These are phyloP conservation scores for Drosophila oshimai DNA, from an alignment of 1,140 invertebrate species.

Conservation along the genomic window DNA sequence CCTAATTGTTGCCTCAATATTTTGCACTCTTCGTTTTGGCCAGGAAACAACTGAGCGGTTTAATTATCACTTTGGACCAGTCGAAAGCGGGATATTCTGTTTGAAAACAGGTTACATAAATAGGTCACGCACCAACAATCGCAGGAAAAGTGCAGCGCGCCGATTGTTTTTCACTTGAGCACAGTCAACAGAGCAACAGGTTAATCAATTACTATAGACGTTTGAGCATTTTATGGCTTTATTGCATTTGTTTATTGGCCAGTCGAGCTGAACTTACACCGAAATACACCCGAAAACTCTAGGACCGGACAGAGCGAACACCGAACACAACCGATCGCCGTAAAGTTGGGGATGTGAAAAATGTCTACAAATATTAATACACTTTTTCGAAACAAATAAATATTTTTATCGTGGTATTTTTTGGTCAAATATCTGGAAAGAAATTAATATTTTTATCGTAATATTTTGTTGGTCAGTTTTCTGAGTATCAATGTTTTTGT, in stretches of 20 bases:
- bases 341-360: too few species aligned
- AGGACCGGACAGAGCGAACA: background rate
- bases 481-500: too few species aligned
- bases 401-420: too few species aligned
- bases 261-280: constrained; percentile 44
- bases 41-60: constrained; percentile 19
- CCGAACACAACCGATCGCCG: constrained; percentile 41
- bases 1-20: constrained; percentile 16
- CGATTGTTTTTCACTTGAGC: constrained; percentile 22
- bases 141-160: constrained; percentile 57
- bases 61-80: constrained; percentile 34
- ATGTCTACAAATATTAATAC: too few species aligned
- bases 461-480: too few species aligned
- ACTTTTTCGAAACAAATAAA: too few species aligned
- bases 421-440: too few species aligned
- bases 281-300: constrained; percentile 31
- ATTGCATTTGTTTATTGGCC: constrained; percentile 10
- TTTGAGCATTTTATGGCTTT: constrained; percentile 10
- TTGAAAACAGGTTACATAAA: constrained; percentile 80
- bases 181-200: constrained; percentile 35
- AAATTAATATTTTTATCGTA: too few species aligned
- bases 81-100: constrained; percentile 64
- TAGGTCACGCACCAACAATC: constrained; percentile 75
- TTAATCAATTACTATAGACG: constrained; percentile 26
- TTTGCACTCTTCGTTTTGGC: constrained; percentile 31